A percentile compares a stretch with the other conserved stretches of the same genome.
phyloP scores from a whole-genome alignment of 2,888 invertebrate species.

The Erebia epiphron region DNA sequence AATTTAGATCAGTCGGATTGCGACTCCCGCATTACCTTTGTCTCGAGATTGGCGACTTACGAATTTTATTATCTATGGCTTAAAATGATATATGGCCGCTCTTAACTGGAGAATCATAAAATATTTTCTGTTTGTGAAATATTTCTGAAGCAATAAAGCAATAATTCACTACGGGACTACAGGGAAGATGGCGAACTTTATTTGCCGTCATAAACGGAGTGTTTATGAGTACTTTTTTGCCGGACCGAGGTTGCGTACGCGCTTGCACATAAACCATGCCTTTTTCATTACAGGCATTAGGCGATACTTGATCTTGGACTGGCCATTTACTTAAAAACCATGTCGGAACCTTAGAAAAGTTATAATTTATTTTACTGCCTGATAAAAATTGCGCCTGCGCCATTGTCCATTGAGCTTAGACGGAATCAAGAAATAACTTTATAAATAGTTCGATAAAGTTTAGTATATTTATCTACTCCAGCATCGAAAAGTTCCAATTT shows the following conservation, averaged over 20 bases:
- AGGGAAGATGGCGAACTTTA: constrained; percentile 80
- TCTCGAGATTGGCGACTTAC: constrained; percentile 76
- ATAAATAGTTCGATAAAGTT: too few species aligned
- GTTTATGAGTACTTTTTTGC: constrained; percentile 81
- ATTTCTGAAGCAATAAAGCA: constrained; percentile 83
- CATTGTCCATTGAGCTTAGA: background rate
- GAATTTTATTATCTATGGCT: constrained; percentile 82
- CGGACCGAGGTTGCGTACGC: constrained; percentile 55
- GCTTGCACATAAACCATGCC: constrained; percentile 66
- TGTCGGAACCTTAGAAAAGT: constrained; percentile 7
- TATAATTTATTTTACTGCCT: background rate
- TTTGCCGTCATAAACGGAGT: constrained; percentile 81
- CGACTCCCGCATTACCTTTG: constrained; percentile 61
- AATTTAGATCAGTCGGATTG: constrained; percentile 39
- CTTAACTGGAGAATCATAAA: constrained; percentile 83
- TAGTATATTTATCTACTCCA: too few species aligned
- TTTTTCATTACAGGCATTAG: constrained; percentile 64
- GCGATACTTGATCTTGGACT: constrained; percentile 35
- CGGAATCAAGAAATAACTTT: background rate
- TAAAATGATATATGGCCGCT: constrained; percentile 81
- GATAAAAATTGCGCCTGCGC: background rate
- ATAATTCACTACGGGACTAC: constrained; percentile 82
- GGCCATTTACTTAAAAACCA: constrained; percentile 3
- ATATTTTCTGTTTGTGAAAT: constrained; percentile 84
- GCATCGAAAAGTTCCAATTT: too few species aligned